phyloP scores from a whole-genome alignment of 2,888 invertebrate genomes.

The Drosophila fungiperda region DNA sequence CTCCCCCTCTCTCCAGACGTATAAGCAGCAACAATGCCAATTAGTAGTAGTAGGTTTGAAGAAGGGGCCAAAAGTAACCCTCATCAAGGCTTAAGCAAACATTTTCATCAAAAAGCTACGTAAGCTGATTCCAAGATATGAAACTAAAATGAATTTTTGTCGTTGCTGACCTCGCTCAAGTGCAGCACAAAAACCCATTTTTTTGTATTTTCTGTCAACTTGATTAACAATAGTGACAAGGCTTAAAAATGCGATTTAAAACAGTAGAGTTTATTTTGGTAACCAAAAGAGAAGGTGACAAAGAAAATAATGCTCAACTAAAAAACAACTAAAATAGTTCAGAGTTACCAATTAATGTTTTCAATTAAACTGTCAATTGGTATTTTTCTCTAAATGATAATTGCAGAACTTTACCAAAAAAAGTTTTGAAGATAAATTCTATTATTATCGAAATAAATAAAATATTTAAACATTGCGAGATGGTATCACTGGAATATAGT shows the following conservation, averaged over 20 bases:
- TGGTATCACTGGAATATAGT: not conserved
- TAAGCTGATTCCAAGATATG: constrained; percentile 57
- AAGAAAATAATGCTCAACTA: not conserved
- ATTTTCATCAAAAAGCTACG: constrained; percentile 58
- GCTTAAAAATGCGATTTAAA: not conserved
- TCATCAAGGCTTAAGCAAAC: constrained; percentile 60
- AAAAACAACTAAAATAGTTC: not conserved
- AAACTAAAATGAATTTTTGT: constrained; percentile 27
- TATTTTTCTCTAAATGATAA: not conserved
- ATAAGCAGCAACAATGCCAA: constrained; percentile 64
- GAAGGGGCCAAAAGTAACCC: constrained; percentile 47
- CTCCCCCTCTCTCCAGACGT: constrained; percentile 10
- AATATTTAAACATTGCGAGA: not conserved
- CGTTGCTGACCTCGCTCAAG: constrained; percentile 6
- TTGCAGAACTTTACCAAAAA: not conserved
- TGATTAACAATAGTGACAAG: too few relatives aligned
- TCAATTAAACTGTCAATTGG: not conserved
- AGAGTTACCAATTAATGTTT: not conserved
- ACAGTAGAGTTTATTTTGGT: not conserved
- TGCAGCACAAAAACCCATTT: not conserved
- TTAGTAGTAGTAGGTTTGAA: constrained; percentile 58
- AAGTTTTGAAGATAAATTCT: not conserved
- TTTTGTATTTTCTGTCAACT: not conserved
- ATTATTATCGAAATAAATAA: not conserved
- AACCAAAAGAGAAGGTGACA: not conserved